phyloP scores from a whole-genome alignment of 2,113 vertebrate genomes.

The Carlito syrichta region DNA sequence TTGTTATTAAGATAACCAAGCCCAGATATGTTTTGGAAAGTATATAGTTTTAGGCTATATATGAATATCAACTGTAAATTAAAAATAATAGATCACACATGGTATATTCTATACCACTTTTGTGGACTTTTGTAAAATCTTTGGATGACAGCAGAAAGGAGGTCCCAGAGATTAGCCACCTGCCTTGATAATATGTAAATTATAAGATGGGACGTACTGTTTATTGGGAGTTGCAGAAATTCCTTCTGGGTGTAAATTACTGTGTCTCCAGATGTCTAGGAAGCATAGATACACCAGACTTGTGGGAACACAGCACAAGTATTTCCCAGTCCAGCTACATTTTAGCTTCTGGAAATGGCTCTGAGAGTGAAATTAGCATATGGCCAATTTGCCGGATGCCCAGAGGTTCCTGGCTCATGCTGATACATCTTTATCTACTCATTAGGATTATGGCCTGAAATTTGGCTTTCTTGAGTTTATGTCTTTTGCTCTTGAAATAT shows the following conservation, averaged over 20 bases:
- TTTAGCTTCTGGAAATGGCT: conserved; percentile 44
- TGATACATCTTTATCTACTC: conserved; percentile 68
- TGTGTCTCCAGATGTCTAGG: conserved; percentile 8
- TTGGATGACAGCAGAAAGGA: neutral
- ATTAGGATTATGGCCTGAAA: conserved; percentile 58
- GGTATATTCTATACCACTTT: neutral
- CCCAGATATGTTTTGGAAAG: neutral
- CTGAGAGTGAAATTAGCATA: conserved; percentile 61
- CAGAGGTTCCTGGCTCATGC: conserved; percentile 58
- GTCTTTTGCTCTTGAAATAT: conserved; percentile 35
- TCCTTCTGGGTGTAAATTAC: neutral
- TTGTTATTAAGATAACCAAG: neutral
- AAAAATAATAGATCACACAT: neutral
- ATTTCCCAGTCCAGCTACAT: conserved; percentile 39
- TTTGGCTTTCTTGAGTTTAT: conserved; percentile 54
- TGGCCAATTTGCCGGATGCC: conserved; percentile 52
- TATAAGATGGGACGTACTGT: neutral
- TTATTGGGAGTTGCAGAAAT: neutral
- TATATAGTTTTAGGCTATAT: neutral
- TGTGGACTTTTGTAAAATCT: neutral
- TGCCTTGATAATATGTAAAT: neutral
- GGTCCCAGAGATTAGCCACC: neutral
- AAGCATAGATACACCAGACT: neutral
- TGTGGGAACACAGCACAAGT: neutral
- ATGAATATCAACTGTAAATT: neutral